Conservation (phyloP, 2,113 vertebrate species). For the Suncus etruscus region DNA sequence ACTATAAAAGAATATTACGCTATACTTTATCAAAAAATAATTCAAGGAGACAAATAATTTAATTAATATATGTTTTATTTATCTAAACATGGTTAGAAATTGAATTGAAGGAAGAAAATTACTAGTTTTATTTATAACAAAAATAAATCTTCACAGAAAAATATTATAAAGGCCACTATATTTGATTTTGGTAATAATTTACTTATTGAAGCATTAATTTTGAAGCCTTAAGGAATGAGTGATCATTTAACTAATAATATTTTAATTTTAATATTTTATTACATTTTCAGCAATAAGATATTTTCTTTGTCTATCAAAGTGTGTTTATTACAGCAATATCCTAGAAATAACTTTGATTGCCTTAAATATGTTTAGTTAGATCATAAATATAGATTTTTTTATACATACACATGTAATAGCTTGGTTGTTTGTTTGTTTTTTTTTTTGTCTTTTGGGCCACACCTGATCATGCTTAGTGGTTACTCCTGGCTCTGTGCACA, state of each 20-base stretch:
- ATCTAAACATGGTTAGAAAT: not conserved
- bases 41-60: not conserved
- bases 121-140: not conserved
- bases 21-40: slow-evolving; percentile 37
- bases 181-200: too few species aligned
- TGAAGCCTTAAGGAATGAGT: slow-evolving; percentile 51
- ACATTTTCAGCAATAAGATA: not conserved
- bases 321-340: not conserved
- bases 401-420: too few species aligned
- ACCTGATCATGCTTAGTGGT: too few species aligned
- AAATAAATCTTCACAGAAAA: not conserved
- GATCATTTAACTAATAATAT: not conserved
- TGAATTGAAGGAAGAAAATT: not conserved
- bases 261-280: slow-evolving; percentile 39
- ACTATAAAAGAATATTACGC: slow-evolving; percentile 7
- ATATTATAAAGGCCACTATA: not conserved
- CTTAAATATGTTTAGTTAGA: not conserved
- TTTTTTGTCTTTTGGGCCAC: too few species aligned
- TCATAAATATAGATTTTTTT: not conserved
- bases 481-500: too few species aligned
- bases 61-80: slow-evolving; percentile 36
- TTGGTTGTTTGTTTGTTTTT: too few species aligned
- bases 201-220: slow-evolving; percentile 21
- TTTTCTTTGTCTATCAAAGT: not conserved
- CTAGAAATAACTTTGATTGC: slow-evolving; percentile 2